Evolutionary conservation across 64 coral and sea anemone genomes (phyloP).

Genomic region (Anthopleura sola): DNA sequence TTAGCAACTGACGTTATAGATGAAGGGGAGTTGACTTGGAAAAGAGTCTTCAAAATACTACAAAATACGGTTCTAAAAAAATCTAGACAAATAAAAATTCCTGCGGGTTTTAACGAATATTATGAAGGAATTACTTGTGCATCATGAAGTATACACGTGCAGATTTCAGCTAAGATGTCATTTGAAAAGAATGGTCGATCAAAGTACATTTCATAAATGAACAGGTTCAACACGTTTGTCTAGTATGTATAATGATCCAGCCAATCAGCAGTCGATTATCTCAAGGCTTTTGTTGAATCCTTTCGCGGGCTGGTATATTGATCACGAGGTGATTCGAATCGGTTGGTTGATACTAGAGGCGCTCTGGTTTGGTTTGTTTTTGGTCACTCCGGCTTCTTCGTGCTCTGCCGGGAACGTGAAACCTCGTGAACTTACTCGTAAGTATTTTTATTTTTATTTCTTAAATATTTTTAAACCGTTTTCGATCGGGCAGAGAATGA

Average conservation of each 20-base stretch:
- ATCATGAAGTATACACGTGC: neutral
- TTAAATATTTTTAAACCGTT: neutral
- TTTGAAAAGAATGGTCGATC: neutral
- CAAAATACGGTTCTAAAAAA: no score
- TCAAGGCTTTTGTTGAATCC: no score
- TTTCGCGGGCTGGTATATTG: neutral
- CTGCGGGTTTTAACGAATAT: no score
- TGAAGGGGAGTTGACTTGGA: neutral
- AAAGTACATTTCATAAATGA: neutral
- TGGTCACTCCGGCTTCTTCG: neutral
- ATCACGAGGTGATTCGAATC: neutral
- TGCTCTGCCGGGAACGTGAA: neutral
- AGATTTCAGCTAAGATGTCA: neutral
- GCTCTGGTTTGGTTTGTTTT: neutral
- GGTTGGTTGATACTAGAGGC: neutral
- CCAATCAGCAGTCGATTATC: neutral
- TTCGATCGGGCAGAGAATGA: neutral
- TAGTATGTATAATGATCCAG: neutral
- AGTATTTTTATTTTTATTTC: neutral
- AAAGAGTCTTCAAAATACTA: neutral
- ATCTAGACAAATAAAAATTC: no score
- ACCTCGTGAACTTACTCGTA: neutral
- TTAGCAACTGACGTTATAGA: neutral
- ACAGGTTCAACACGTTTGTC: constrained; percentile 19
- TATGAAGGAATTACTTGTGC: no score